Base-by-base conservation (phyloP, 1,140 invertebrate genomes). In the Bilobella aurantiaca region DNA sequence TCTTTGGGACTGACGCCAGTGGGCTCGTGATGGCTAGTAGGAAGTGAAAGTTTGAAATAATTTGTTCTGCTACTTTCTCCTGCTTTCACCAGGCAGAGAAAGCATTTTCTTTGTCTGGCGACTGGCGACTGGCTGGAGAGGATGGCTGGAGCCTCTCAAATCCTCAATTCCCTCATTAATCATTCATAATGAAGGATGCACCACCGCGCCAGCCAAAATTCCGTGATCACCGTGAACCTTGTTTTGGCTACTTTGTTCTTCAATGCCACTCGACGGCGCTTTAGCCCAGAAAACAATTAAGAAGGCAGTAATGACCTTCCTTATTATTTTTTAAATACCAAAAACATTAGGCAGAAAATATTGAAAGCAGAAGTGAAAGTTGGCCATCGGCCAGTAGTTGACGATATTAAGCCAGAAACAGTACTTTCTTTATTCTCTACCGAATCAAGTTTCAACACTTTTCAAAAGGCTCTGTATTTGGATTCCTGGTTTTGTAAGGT, bases 91-190 rank as follows among this genome's bases (percentile, higher is more conserved):
- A 42, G 34, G 34, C 34, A 12, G 34, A 42, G 34, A 18, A 8
- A 18, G 18, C 34, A 18, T 42, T 42, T 42, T 42, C 34, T 42
- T 42, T 42, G 34, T 42, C 34, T 42, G 34, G 34, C 8, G 34
- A 42, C 34, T 42, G 34, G 34, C 34, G 34, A 42, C 34, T n/a
- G n/a, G n/a, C n/a, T n/a, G n/a, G n/a, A n/a, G 34, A 42, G 34
- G 18, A 42, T 12, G 34, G n/a, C n/a, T 18, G 34, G 34, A 42
- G 34, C 34, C 34, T 12, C 34, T n/a, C n/a, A n/a, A 42, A 42
- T 53, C 49, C 49, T 53, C 49, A 53, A 53, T 53, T 53, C 23
- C 49, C 49, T 53, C 49, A 53, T 53, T 53, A 53, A 53, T 53
- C 49, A 53, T 53, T 53, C 49, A 53, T 53, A 53, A 53, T 53